Percentiles rank a stretch among this genome's conserved stretches.
Conservation (phyloP, 2,888 invertebrate species). For the Phoenoteleia sp. region DNA sequence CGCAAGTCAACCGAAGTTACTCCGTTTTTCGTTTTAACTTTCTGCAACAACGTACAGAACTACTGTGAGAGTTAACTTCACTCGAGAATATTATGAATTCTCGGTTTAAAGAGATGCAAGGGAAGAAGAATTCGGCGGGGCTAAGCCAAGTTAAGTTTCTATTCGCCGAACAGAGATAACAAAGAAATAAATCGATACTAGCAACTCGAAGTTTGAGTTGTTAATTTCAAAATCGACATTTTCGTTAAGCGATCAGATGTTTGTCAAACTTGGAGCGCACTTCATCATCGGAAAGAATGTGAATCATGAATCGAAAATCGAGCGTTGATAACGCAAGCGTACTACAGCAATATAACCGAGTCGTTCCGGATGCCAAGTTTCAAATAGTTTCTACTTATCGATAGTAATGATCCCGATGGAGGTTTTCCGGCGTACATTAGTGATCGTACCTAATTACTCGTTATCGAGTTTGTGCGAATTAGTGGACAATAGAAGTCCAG, state of each 20-base stretch:
- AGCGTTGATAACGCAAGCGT: slow-evolving; percentile 42
- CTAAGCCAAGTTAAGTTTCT: slow-evolving; percentile 7
- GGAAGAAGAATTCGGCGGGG: slow-evolving; percentile 19
- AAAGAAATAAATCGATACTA: slow-evolving; percentile 26
- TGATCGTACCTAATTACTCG: slow-evolving; percentile 79
- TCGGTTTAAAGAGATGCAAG: slow-evolving; percentile 40
- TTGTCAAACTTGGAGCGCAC: slow-evolving; percentile 30
- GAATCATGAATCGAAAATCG: slow-evolving; percentile 53
- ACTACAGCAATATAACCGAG: slow-evolving; percentile 56
- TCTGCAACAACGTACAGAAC: slow-evolving; percentile 48
- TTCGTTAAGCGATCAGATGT: slow-evolving; percentile 26
- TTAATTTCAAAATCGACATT: slow-evolving; percentile 20
- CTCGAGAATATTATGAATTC: slow-evolving; percentile 46
- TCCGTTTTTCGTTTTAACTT: slow-evolving; percentile 56
- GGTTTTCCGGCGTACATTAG: slow-evolving; percentile 76
- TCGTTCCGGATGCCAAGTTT: slow-evolving; percentile 66
- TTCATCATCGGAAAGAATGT: slow-evolving; percentile 51
- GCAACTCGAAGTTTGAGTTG: slow-evolving; percentile 9
- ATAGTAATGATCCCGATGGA: slow-evolving; percentile 73
- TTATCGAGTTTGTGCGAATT: slow-evolving; percentile 80
- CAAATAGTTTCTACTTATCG: slow-evolving; percentile 73
- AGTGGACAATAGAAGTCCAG: slow-evolving; percentile 77
- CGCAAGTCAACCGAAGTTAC: slow-evolving; percentile 52
- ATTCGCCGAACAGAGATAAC: slow-evolving; percentile 19
- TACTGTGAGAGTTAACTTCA: slow-evolving; percentile 50